Evolutionary conservation across 2,888 invertebrate genomes (phyloP).

Genomic region (Tortricodes alternella): DNA sequence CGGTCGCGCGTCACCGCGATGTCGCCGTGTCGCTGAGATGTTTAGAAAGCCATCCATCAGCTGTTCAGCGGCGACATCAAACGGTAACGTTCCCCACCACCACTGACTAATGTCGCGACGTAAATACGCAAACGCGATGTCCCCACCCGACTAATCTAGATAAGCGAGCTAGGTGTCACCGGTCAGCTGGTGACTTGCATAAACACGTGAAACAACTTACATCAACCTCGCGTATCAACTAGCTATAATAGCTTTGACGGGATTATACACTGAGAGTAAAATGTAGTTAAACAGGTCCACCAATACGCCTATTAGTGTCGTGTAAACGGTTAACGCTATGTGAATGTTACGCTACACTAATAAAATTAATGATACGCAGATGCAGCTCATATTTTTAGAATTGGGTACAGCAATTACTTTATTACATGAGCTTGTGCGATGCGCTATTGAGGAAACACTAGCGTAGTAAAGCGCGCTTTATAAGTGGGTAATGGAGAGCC

Average conservation of each 20-base stretch:
- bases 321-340: background rate
- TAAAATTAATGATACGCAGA: background rate
- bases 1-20: constrained; percentile 29
- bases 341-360: background rate
- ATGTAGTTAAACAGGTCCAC: background rate
- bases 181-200: constrained; percentile 39
- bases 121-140: constrained; percentile 41
- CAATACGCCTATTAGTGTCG: background rate
- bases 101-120: constrained; percentile 54
- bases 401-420: background rate
- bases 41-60: constrained; percentile 80
- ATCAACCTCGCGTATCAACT: constrained; percentile 27
- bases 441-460: background rate
- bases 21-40: constrained; percentile 57
- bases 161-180: constrained; percentile 34
- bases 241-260: background rate
- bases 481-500: background rate
- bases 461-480: background rate
- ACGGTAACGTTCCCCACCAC: constrained; percentile 50
- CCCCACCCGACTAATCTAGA: constrained; percentile 34
- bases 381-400: background rate
- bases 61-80: constrained; percentile 70
- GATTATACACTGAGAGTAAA: background rate
- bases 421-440: background rate
- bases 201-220: constrained; percentile 32